Conservation (phyloP, 2,888 invertebrate genomes). For the Venusia cambrica region DNA sequence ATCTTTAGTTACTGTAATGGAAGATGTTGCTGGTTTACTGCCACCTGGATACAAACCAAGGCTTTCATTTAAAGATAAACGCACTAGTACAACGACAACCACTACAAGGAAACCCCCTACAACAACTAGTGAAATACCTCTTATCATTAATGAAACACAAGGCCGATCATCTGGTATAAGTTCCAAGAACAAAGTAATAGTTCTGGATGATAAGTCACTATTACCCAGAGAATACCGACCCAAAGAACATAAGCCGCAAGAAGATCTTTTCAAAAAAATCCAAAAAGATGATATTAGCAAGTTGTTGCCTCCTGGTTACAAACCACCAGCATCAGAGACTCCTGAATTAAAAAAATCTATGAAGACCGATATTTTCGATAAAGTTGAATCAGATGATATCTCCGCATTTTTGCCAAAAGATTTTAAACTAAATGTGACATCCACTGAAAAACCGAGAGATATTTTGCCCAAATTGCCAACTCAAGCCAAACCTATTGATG, state of each 20-base stretch:
- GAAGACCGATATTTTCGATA: slow-evolving; percentile 51
- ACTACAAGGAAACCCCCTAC: slow-evolving; percentile 42
- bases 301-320: slow-evolving; percentile 85
- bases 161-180: slow-evolving; percentile 76
- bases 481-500: slow-evolving; percentile 61
- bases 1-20: slow-evolving; percentile 76
- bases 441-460: slow-evolving; percentile 49
- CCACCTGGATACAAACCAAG: slow-evolving; percentile 84
- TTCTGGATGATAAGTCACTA: slow-evolving; percentile 77
- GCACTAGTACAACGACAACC: slow-evolving; percentile 75
- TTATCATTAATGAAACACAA: slow-evolving; percentile 61
- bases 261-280: slow-evolving; percentile 66
- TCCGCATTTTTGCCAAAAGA: slow-evolving; percentile 83
- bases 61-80: slow-evolving; percentile 75
- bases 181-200: slow-evolving; percentile 80
- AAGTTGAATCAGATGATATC: slow-evolving; percentile 67
- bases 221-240: slow-evolving; percentile 79
- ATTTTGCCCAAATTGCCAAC: slow-evolving; percentile 41
- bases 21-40: slow-evolving; percentile 80
- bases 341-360: slow-evolving; percentile 46
- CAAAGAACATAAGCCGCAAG: slow-evolving; percentile 59
- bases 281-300: slow-evolving; percentile 81
- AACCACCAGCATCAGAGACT: slow-evolving; percentile 58
- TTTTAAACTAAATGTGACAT: slow-evolving; percentile 68
- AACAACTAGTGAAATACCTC: slow-evolving; percentile 39